These are phyloP conservation scores for Drosophila putrida DNA, from an alignment of 2,888 invertebrate genomes.

Conservation along the genomic window DNA sequence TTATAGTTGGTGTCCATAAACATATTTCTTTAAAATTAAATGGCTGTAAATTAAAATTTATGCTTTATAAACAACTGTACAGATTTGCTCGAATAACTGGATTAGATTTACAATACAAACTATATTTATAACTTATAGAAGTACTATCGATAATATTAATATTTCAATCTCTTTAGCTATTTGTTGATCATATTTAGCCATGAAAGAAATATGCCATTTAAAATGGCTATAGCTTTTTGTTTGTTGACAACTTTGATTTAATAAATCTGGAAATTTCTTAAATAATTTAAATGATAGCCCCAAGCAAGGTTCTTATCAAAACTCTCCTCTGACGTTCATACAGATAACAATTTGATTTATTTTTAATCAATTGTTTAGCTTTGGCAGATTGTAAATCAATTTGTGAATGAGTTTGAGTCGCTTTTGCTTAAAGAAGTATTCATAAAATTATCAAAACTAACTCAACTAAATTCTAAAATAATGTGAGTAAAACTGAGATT, in stretches of 20 bases:
- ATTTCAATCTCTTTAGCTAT: too few relatives aligned
- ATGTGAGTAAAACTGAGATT: neutral
- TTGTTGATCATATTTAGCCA: too few relatives aligned
- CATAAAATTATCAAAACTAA: neutral
- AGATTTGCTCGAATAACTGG: too few relatives aligned
- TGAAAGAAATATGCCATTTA: too few relatives aligned
- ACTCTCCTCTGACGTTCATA: neutral
- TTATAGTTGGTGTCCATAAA: too few relatives aligned
- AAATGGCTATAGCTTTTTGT: too few relatives aligned
- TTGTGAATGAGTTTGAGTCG: neutral
- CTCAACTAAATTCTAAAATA: neutral
- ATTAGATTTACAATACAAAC: neutral
- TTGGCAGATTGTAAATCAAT: neutral
- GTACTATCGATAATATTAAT: neutral
- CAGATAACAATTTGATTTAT: constrained; percentile 2
- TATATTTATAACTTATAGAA: neutral
- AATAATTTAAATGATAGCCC: too few relatives aligned
- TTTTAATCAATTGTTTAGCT: neutral
- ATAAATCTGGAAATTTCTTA: neutral
- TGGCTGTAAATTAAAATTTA: too few relatives aligned
- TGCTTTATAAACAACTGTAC: too few relatives aligned
- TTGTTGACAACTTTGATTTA: neutral
- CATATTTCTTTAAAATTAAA: too few relatives aligned
- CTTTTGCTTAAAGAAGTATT: neutral
- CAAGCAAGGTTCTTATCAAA: neutral